Base-by-base conservation (phyloP, 2,113 vertebrate genomes). In the Thunnus thynnus region DNA sequence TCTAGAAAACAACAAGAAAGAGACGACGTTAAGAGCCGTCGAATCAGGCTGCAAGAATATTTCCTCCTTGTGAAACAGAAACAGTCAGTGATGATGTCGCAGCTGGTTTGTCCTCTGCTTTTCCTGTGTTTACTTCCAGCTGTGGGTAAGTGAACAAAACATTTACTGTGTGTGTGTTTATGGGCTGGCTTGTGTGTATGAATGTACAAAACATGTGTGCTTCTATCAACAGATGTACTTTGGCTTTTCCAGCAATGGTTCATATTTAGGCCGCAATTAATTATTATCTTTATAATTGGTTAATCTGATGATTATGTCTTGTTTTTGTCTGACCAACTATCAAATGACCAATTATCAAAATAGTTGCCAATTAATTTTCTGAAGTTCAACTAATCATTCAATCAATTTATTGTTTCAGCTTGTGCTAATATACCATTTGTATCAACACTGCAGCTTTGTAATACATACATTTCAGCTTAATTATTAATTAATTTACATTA, bases 121-220 rank as follows among this genome's bases (percentile, higher is more conserved):
- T 51, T 94, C 20, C 79, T 93, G 44, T 82, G 73, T 72, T 74
- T 87, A 54, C 54, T 92, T 41, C 89, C 90, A 66, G 69, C 86
- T 83, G 91, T 78, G 48, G 90, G 93, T 94, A 78, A 92, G 92
- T 90, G 12, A 80, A 62, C 22, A 1, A 27, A 32, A 76, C 30
- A 44, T 3, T 0, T 4, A 27, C 41, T 0, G 1, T 17, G n/a
- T n/a, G 20, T 75, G 60, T 75, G 20, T 47, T 3, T 36, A 14
- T 56, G 5, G 51, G 13, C 55, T n/a, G 67, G 27, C 2, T 13
- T 9, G 27, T 72, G 55, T 30, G 47, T 8, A 5, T 22, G 16
- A 32, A 22, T 68, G 48, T 41, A 32, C 5, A 60, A 14, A 4
- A 30, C 10, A 52, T n/a, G 27, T 41, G 2, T 30, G 63, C 12